Evolutionary conservation across 2,888 invertebrate species (phyloP).

Genomic region (Drosophila picticornis): DNA sequence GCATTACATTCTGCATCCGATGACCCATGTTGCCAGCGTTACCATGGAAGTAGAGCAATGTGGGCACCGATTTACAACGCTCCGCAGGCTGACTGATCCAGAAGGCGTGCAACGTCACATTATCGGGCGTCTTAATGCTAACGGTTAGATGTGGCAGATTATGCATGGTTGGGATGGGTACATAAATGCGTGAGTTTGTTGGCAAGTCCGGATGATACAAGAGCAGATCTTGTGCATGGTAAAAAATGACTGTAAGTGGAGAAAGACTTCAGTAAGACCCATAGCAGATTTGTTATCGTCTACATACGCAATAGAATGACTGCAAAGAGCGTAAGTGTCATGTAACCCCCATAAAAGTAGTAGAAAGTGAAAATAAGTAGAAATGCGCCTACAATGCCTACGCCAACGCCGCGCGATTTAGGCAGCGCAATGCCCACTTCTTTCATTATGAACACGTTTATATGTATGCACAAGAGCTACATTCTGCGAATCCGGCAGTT

Average conservation of each 20-base stretch:
- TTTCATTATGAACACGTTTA: slow-evolving; percentile 67
- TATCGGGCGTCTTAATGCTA: slow-evolving; percentile 91
- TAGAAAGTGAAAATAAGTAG: slow-evolving; percentile 91
- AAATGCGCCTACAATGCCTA: slow-evolving; percentile 90
- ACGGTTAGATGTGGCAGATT: slow-evolving; percentile 95
- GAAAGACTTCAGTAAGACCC: neutral
- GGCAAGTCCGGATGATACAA: slow-evolving; percentile 96
- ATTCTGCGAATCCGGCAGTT: slow-evolving; percentile 38
- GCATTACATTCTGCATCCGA: slow-evolving; percentile 90
- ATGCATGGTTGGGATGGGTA: slow-evolving; percentile 94
- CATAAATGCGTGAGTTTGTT: slow-evolving; percentile 93
- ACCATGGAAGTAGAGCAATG: slow-evolving; percentile 96
- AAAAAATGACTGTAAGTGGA: slow-evolving; percentile 89
- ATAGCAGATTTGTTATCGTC: neutral
- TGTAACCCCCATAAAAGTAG: slow-evolving; percentile 92
- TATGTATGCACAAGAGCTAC: slow-evolving; percentile 35
- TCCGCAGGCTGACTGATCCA: slow-evolving; percentile 91
- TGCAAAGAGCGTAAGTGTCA: slow-evolving; percentile 89
- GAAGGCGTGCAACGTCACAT: slow-evolving; percentile 92
- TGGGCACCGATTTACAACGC: slow-evolving; percentile 90
- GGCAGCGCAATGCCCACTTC: slow-evolving; percentile 81
- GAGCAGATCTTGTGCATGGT: slow-evolving; percentile 93
- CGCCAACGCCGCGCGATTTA: slow-evolving; percentile 89
- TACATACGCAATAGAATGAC: slow-evolving; percentile 90
- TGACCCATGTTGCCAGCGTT: slow-evolving; percentile 99